These are phyloP conservation scores for Boleophthalmus pectinirostris DNA, from an alignment of 2,113 vertebrate genomes.

Conservation along the genomic window DNA sequence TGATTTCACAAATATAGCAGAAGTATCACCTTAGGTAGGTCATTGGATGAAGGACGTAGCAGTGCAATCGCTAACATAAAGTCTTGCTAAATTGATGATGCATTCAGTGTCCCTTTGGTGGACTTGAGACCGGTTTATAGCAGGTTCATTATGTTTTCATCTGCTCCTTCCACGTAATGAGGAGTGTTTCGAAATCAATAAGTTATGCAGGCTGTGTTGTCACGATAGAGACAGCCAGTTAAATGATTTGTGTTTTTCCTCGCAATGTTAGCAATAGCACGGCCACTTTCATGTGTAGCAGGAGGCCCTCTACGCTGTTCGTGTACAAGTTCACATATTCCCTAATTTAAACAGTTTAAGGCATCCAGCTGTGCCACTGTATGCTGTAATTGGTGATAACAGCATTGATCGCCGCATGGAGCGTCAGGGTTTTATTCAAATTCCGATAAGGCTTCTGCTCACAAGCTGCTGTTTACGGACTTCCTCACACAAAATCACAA, in stretches of 20 bases:
- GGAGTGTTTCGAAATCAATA: constrained; percentile 7
- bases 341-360: constrained; percentile 7
- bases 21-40: not conserved
- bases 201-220: not conserved
- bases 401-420: constrained; percentile 6
- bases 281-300: not conserved
- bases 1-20: not conserved
- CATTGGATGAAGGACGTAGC: not conserved
- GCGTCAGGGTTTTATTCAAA: constrained; percentile 12
- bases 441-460: constrained; percentile 10
- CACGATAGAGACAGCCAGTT: not conserved
- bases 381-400: constrained; percentile 13
- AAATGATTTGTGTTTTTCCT: not conserved
- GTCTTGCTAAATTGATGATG: not conserved
- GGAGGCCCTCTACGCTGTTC: not conserved
- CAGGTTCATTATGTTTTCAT: constrained; percentile 12
- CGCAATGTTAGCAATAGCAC: not conserved
- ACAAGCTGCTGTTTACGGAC: constrained; percentile 7
- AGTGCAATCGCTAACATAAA: not conserved
- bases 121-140: not conserved
- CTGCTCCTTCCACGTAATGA: not conserved
- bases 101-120: not conserved
- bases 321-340: not conserved
- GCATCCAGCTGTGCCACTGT: constrained; percentile 23
- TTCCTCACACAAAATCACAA: not conserved